Conservation (phyloP, 1,140 invertebrate species). For the Drosophila mojavensis region DNA sequence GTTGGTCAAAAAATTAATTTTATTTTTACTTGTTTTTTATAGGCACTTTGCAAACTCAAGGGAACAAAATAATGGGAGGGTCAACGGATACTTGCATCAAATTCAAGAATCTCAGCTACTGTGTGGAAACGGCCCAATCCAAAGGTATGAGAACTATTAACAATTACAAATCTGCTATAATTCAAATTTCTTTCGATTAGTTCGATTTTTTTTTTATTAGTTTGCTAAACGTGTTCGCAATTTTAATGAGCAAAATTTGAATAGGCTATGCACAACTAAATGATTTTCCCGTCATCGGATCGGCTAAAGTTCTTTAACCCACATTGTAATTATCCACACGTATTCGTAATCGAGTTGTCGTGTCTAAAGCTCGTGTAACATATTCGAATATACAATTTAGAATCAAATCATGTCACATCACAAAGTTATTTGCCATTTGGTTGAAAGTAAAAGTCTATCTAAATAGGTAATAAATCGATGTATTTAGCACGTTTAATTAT, state of each 20-base stretch:
- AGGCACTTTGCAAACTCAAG: constrained; percentile 21
- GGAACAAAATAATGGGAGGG: constrained; percentile 10
- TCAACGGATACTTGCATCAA: constrained; percentile 14
- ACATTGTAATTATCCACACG: constrained; percentile 47
- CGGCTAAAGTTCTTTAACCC: constrained; percentile 6
- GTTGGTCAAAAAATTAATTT: background rate
- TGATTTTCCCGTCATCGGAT: constrained; percentile 8
- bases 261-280: background rate
- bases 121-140: constrained; percentile 17
- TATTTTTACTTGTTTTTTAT: constrained; percentile 9
- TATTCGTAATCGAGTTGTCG: constrained; percentile 33
- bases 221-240: constrained; percentile 9
- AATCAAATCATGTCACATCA: constrained; percentile 23
- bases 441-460: constrained; percentile 35
- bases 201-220: background rate
- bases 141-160: constrained; percentile 49
- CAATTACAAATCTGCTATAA: constrained; percentile 11
- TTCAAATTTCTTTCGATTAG: constrained; percentile 2
- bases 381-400: background rate
- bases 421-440: background rate
- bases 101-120: constrained; percentile 44
- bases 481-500: constrained; percentile 3
- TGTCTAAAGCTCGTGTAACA: constrained; percentile 11
- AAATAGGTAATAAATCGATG: background rate
- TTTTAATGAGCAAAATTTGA: background rate